These are phyloP conservation scores for Alcedo quadribrachys DNA, from an alignment of 2,797 vertebrate genomes.

Conservation along the genomic window DNA sequence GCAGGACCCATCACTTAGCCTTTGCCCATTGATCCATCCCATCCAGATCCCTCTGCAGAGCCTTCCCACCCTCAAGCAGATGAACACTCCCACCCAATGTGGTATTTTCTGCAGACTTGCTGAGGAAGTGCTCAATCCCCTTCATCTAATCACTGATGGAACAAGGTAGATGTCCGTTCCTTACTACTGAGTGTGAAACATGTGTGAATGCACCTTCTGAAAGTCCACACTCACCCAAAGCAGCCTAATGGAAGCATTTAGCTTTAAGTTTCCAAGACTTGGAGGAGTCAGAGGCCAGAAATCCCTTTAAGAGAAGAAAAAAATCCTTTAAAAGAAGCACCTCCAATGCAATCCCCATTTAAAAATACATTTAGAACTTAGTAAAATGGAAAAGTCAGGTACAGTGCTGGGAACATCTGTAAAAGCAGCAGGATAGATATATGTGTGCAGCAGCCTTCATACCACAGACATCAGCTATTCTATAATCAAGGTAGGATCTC, in stretches of 20 bases:
- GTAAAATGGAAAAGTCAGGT: not conserved
- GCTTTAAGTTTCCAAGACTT: not conserved
- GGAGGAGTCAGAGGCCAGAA: not conserved
- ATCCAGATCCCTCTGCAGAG: too few relatives aligned
- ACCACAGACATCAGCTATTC: not conserved
- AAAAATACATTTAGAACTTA: not conserved
- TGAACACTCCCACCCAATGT: too few relatives aligned
- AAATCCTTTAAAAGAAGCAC: not conserved
- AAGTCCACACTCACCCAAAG: not conserved
- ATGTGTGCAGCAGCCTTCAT: not conserved
- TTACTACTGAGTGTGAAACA: not conserved
- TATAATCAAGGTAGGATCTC: not conserved
- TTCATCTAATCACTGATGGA: too few relatives aligned
- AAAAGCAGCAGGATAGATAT: not conserved
- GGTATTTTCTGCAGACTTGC: too few relatives aligned
- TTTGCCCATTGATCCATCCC: too few relatives aligned
- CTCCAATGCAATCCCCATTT: rapidly evolving
- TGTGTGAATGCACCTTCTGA: rapidly evolving
- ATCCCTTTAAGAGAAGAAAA: not conserved
- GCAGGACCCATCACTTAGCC: too few relatives aligned
- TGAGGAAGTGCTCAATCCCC: too few relatives aligned
- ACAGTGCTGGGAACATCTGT: not conserved
- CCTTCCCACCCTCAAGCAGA: too few relatives aligned
- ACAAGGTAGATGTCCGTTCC: not conserved
- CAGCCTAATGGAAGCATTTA: not conserved